Percentiles rank a stretch among this genome's conserved stretches.
Evolutionary conservation across 2,113 vertebrate species (phyloP).

Genomic region (Cairina moschata): DNA sequence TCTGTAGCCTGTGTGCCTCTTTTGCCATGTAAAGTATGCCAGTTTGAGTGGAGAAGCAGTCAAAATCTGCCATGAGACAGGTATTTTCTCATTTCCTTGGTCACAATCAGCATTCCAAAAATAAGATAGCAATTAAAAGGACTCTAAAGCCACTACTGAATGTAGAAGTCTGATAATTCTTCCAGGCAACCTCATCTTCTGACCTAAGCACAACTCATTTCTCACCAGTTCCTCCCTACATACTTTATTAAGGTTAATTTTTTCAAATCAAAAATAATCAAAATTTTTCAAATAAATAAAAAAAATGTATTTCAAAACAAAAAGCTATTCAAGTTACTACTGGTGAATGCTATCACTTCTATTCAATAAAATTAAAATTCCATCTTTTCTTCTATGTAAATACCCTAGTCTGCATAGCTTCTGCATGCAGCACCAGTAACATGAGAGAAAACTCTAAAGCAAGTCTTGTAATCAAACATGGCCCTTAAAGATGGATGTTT

Average conservation of each 20-base stretch:
- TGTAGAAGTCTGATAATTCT: not conserved
- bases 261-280: not conserved
- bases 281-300: no score
- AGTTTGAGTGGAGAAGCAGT: not conserved
- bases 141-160: not conserved
- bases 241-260: not conserved
- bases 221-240: not conserved
- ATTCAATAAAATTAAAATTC: not conserved
- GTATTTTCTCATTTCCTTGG: not conserved
- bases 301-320: not conserved
- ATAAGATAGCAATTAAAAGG: accelerated
- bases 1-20: not conserved
- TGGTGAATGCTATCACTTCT: not conserved
- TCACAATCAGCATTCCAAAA: accelerated
- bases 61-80: not conserved
- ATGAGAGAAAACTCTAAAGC: not conserved
- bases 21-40: not conserved
- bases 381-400: not conserved
- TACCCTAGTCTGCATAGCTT: not conserved
- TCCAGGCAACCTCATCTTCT: not conserved
- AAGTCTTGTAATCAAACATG: not conserved
- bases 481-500: not conserved
- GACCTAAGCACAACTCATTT: not conserved
- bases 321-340: not conserved
- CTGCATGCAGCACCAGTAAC: not conserved